Percentiles rank a stretch among this genome's conserved stretches.
phyloP scores from a whole-genome alignment of 2,888 invertebrate genomes.

The Lepidocyrtoides sp. region DNA sequence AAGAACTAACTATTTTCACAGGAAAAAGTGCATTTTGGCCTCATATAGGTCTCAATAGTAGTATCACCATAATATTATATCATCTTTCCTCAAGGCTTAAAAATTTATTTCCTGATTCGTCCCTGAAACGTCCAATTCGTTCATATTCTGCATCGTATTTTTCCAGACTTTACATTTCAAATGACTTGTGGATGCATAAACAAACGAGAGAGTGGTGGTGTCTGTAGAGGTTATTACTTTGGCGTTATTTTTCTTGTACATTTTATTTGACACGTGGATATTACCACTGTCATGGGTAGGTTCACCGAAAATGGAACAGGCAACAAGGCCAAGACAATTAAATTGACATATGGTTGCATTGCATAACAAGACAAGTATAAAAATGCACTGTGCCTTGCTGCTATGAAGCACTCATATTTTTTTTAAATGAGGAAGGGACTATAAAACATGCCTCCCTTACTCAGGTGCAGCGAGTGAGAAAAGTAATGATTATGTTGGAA shows the following conservation, averaged over 20 bases:
- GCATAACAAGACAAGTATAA: too few species aligned
- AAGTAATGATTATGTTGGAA: slow-evolving; percentile 5
- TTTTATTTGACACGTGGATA: slow-evolving; percentile 1
- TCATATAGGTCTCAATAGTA: too few species aligned
- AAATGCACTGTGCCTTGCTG: too few species aligned
- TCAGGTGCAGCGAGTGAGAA: not conserved
- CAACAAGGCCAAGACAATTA: slow-evolving; percentile 19
- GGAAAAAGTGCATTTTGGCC: not conserved
- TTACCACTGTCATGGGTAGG: slow-evolving; percentile 6
- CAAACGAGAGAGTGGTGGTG: not conserved
- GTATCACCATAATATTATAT: not conserved
- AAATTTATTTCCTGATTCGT: not conserved
- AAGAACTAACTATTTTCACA: not conserved
- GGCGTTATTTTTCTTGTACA: not conserved
- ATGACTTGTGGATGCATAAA: not conserved
- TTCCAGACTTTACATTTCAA: not conserved
- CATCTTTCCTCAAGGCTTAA: not conserved
- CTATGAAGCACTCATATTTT: too few species aligned
- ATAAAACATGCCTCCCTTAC: too few species aligned
- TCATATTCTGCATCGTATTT: not conserved
- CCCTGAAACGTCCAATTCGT: not conserved
- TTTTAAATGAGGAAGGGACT: not conserved
- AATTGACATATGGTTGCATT: slow-evolving; percentile 54
- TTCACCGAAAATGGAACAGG: not conserved
- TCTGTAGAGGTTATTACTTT: not conserved